Conservation (phyloP, 1,140 invertebrate species). For the Saccostrea echinata region DNA sequence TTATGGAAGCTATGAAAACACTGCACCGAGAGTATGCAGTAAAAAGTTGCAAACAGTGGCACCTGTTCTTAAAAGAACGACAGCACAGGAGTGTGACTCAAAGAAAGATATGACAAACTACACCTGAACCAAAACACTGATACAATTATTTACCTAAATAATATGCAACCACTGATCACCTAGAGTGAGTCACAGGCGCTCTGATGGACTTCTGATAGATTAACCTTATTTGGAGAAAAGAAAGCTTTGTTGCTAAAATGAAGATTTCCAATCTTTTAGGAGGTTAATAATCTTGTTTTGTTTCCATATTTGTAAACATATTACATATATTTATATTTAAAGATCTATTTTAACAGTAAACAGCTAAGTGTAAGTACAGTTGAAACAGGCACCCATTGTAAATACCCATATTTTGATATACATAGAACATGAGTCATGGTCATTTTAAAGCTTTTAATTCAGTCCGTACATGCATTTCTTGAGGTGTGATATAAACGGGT, state of each 20-base stretch:
- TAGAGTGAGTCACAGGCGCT: background rate
- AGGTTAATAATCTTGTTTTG: background rate
- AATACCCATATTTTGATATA: background rate
- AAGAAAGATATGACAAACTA: background rate
- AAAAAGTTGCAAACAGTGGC: background rate
- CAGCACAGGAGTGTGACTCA: background rate
- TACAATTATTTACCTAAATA: background rate
- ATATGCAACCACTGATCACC: background rate
- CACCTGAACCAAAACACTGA: background rate
- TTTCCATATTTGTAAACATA: background rate
- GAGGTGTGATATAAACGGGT: background rate
- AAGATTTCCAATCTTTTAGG: background rate
- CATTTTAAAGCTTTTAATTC: background rate
- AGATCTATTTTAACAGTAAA: background rate
- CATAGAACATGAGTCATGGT: background rate
- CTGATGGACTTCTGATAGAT: background rate
- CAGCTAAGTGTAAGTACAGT: background rate
- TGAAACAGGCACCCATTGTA: background rate
- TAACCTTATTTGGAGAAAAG: background rate
- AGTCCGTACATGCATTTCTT: background rate
- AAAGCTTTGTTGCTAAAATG: background rate
- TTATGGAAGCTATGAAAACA: background rate
- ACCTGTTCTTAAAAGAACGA: background rate
- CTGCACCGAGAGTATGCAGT: background rate
- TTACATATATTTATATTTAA: background rate